A percentile compares a stretch with the other conserved stretches of the same genome.
Evolutionary conservation across 2,888 invertebrate genomes (phyloP).

Genomic region (Meteorus colon): DNA sequence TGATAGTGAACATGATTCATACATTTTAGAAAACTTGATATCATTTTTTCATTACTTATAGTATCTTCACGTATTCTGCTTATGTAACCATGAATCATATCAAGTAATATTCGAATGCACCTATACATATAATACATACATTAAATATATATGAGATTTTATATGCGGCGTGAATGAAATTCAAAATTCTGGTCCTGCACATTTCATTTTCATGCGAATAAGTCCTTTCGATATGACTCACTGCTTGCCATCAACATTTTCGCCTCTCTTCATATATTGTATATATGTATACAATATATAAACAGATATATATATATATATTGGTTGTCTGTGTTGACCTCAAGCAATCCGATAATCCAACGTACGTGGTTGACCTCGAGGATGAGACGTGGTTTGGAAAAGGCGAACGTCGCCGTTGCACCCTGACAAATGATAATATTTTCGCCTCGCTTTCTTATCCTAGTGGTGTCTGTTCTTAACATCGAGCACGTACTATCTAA

Average conservation of each 20-base stretch:
- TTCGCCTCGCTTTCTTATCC: constrained; percentile 22
- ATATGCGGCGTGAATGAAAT: constrained; percentile 4
- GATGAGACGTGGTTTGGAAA: constrained; percentile 41
- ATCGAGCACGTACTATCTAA: constrained; percentile 32
- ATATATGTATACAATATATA: not conserved
- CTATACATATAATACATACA: not conserved
- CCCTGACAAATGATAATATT: constrained; percentile 41
- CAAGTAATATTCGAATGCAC: not conserved
- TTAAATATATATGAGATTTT: not conserved
- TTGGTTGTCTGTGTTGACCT: constrained; percentile 35
- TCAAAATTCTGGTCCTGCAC: not conserved
- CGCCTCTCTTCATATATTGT: not conserved
- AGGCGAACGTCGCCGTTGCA: constrained; percentile 28
- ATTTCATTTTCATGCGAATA: constrained; percentile 21
- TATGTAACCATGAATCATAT: too few species aligned
- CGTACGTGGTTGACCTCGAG: constrained; percentile 42
- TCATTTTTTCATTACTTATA: too few species aligned
- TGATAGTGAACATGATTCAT: too few species aligned
- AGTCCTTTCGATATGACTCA: not conserved
- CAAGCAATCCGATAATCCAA: constrained; percentile 44
- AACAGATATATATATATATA: not conserved
- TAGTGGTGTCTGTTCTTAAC: constrained; percentile 6
- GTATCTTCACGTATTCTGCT: too few species aligned
- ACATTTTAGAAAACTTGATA: too few species aligned
- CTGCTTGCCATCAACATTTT: constrained; percentile 2